Conservation (phyloP, 2,888 invertebrate genomes). For the Parelbella ahira region DNA sequence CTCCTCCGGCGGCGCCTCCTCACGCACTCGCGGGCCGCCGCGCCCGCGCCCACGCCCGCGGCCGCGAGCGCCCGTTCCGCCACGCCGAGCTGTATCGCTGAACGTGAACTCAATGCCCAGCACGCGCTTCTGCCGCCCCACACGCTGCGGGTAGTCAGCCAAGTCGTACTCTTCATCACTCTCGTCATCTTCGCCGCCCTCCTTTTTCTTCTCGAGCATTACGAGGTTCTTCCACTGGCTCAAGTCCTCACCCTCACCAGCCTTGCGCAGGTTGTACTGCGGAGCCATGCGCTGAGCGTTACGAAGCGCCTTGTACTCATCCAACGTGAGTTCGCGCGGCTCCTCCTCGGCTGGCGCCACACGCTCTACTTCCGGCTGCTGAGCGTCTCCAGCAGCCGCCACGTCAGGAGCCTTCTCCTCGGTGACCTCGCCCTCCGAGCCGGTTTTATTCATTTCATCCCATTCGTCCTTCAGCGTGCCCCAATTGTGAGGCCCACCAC, state of each 20-base stretch:
- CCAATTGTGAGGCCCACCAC: slow-evolving; percentile 97
- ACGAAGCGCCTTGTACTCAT: slow-evolving; percentile 96
- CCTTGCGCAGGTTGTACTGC: slow-evolving; percentile 94
- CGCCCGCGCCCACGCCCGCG: slow-evolving; percentile 78
- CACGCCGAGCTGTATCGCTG: slow-evolving; percentile 88
- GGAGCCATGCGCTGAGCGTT: slow-evolving; percentile 89
- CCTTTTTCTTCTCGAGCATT: slow-evolving; percentile 88
- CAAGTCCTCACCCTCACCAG: slow-evolving; percentile 95
- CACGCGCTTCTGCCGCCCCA: slow-evolving; percentile 91
- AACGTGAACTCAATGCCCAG: slow-evolving; percentile 94
- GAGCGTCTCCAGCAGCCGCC: slow-evolving; percentile 55
- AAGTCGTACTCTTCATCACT: slow-evolving; percentile 87
- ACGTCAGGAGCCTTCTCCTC: slow-evolving; percentile 77
- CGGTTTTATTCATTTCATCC: slow-evolving; percentile 78
- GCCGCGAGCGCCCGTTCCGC: slow-evolving; percentile 83
- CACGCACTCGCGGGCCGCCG: slow-evolving; percentile 62
- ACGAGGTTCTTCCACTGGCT: slow-evolving; percentile 96
- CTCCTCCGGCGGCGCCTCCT: slow-evolving; percentile 58
- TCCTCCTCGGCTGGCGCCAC: slow-evolving; percentile 85
- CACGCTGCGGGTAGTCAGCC: slow-evolving; percentile 91
- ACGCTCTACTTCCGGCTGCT: slow-evolving; percentile 65
- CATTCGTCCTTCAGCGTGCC: slow-evolving; percentile 95
- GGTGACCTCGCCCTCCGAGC: slow-evolving; percentile 69
- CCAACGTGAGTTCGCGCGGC: slow-evolving; percentile 92
- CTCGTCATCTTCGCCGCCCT: slow-evolving; percentile 82